Evolutionary conservation across 1,140 invertebrate species (phyloP).

Genomic region (Dolichoris vasculosae): DNA sequence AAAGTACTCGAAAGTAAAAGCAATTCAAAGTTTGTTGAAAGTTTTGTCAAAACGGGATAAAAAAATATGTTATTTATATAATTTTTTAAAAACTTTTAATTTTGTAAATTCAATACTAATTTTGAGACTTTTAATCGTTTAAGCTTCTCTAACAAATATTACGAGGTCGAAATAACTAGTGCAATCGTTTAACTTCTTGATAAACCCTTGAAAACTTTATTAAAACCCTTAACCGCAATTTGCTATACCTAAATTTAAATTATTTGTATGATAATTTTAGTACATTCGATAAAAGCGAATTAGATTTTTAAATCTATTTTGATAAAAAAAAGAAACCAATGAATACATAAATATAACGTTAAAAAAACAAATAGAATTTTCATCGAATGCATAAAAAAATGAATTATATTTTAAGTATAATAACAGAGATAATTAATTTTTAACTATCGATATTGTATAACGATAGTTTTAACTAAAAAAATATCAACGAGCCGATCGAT

Average conservation of each 20-base stretch:
- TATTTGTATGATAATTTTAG: background rate
- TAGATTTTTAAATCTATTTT: no score
- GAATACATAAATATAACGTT: no score
- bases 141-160: conserved; percentile 19
- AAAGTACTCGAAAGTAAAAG: no score
- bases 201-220: conserved; percentile 35
- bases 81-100: conserved; percentile 1
- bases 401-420: no score
- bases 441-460: no score
- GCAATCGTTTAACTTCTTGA: conserved; percentile 39
- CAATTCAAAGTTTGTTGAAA: background rate
- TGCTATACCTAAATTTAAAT: conserved; percentile 2
- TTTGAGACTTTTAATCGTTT: conserved; percentile 38
- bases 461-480: no score
- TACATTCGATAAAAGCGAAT: no score
- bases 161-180: background rate
- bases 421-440: no score
- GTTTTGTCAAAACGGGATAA: background rate
- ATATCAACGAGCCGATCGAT: no score
- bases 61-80: background rate
- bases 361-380: no score
- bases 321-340: no score
- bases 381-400: no score
- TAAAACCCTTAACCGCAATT: background rate
- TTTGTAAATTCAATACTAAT: conserved; percentile 11